phyloP scores from a whole-genome alignment of 1,140 invertebrate genomes.

The Neotoxoptera formosana region DNA sequence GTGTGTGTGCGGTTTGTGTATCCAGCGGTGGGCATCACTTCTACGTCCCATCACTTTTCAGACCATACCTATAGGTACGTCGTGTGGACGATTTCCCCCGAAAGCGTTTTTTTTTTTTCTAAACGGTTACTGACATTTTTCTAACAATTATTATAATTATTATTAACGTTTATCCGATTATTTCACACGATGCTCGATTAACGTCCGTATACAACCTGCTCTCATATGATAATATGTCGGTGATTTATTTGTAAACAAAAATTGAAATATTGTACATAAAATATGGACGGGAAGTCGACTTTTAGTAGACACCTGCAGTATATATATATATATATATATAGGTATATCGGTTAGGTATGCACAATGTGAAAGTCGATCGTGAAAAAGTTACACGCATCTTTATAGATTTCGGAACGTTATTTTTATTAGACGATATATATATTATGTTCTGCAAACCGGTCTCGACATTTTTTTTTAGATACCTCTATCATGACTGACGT shows the following conservation, averaged over 20 bases:
- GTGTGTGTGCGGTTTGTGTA: background rate
- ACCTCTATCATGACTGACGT: background rate
- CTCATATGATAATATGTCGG: too few relatives aligned
- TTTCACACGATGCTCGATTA: background rate
- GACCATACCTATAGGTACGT: too few relatives aligned
- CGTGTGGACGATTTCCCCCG: background rate
- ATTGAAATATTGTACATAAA: background rate
- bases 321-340: too few relatives aligned
- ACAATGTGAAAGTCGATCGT: background rate
- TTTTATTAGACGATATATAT: background rate
- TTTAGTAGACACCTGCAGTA: background rate
- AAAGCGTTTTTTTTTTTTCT: background rate
- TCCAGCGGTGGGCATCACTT: background rate
- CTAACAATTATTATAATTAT: background rate
- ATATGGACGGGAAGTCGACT: background rate
- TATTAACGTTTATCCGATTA: background rate
- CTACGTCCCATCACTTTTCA: background rate
- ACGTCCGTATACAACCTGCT: background rate
- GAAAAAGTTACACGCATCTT: constrained; percentile 10
- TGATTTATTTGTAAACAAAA: background rate
- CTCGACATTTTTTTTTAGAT: background rate
- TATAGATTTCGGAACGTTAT: background rate
- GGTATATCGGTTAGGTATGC: too few relatives aligned
- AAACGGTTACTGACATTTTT: background rate
- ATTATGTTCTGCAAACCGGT: background rate